Conservation (phyloP, 2,113 vertebrate genomes). For the Peromyscus polionotus region DNA sequence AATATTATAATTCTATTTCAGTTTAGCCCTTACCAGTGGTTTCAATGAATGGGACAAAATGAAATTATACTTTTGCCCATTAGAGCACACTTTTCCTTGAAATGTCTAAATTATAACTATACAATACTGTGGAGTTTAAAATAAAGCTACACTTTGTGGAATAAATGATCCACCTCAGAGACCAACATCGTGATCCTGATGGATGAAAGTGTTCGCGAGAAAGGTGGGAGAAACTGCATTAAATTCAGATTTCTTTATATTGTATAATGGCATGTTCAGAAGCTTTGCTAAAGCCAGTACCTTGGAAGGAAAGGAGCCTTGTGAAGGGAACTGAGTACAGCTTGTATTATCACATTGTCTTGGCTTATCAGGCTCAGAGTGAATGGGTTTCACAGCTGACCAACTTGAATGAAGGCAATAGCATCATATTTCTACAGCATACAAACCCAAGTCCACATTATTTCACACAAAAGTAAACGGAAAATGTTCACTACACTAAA, state of each 20-base stretch:
- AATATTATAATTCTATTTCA: background rate
- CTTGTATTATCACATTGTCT: background rate
- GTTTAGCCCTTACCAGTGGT: background rate
- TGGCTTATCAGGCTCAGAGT: background rate
- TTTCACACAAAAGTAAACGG: background rate
- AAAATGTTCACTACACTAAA: constrained; percentile 7
- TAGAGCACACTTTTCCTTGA: background rate
- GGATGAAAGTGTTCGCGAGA: constrained; percentile 30
- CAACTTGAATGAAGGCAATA: background rate
- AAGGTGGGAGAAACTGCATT: background rate
- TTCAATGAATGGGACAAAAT: background rate
- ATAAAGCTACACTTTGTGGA: background rate
- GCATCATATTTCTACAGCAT: background rate
- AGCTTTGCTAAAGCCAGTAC: constrained; percentile 16
- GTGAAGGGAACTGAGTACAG: background rate
- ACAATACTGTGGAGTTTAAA: background rate
- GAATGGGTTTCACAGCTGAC: constrained; percentile 49
- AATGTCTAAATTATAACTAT: constrained; percentile 43
- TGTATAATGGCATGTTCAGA: background rate
- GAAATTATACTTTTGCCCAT: background rate
- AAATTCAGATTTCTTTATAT: background rate
- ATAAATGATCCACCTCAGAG: background rate
- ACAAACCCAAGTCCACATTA: background rate
- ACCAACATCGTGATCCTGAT: background rate
- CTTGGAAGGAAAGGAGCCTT: background rate